A percentile compares a stretch with the other conserved stretches of the same genome.
Evolutionary conservation across 2,797 vertebrate genomes (phyloP).

Genomic region (Oreortyx pictus): DNA sequence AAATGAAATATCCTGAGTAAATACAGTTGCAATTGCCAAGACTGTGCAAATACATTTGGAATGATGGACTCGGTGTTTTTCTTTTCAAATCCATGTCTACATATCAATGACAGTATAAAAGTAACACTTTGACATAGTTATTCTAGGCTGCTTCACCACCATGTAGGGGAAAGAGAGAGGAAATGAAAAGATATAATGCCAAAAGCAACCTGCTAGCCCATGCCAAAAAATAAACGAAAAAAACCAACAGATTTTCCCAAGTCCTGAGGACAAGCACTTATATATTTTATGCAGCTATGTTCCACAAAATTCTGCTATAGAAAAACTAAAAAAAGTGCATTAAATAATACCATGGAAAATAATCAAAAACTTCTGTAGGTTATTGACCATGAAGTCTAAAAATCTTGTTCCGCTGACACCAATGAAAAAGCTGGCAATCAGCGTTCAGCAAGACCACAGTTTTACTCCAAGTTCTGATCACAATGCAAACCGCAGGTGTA

Average conservation of each 20-base stretch:
- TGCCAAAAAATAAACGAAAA: background rate
- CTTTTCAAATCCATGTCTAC: background rate
- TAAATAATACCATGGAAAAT: background rate
- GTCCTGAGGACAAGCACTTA: background rate
- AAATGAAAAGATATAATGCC: background rate
- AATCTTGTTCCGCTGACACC: background rate
- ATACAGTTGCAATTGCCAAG: constrained; percentile 14
- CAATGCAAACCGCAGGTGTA: background rate
- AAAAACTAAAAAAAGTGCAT: background rate
- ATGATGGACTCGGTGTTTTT: background rate
- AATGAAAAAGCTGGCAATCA: background rate
- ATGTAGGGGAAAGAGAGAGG: background rate
- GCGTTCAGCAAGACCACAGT: background rate
- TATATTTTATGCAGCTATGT: background rate
- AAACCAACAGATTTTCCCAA: background rate
- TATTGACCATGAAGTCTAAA: background rate
- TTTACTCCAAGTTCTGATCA: background rate
- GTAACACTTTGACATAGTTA: background rate
- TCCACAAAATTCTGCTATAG: background rate
- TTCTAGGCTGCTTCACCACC: background rate
- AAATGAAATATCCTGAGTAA: constrained; percentile 8
- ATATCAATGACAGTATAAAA: background rate
- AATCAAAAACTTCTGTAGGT: background rate
- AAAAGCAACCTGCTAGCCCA: background rate
- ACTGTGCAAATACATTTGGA: background rate